Base-by-base conservation (phyloP, 2,113 vertebrate genomes). In the Tenrec ecaudatus region DNA sequence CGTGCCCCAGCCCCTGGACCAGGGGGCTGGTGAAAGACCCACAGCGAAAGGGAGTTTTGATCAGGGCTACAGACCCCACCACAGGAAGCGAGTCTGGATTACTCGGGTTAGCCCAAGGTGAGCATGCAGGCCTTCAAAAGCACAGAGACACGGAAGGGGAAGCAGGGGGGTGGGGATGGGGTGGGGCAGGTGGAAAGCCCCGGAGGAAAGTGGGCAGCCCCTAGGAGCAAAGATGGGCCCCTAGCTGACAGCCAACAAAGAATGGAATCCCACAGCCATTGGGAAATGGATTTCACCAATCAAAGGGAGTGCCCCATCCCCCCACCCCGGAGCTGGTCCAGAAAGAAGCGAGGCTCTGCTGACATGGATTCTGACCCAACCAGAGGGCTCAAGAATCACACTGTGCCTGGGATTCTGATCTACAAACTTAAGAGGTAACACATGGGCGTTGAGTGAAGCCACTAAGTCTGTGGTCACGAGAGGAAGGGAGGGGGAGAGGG, bases 161-260 rank as follows among this genome's bases (percentile, higher is more conserved):
- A 82, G 15, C n/a, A 36, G 31, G 23, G 47, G 62, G 27, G 2
- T n/a, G 75, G 57, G 36, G 36, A 68, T 64, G 38, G 64, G 36
- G 40, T 40, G 27, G n/a, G 31, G 36, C 19, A 10, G 2, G 0
- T 19, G 29, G 36, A 6, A 69, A 64, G 40, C 25, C 3, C 0
- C 3, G n/a, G 53, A 31, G 60, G 53, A 62, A 73, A 2, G 3
- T 14, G 20, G 57, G 77, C 25, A 14, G 77, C 27, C 14, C 31
- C 5, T 14, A 17, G 40, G 53, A 14, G 58, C 36, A 75, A 62
- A 79, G 83, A 60, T 16, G 33, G 5, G 3, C 53, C 53, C 76
- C 25, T 23, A 6, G 33, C 36, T 4, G 8, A 19, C 12, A 43
- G 38, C 77, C 36, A 29, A 43, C 53, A 29, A 31, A 64, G 36